phyloP scores from a whole-genome alignment of 2,888 invertebrate species.

The Iselma pallidipennis region DNA sequence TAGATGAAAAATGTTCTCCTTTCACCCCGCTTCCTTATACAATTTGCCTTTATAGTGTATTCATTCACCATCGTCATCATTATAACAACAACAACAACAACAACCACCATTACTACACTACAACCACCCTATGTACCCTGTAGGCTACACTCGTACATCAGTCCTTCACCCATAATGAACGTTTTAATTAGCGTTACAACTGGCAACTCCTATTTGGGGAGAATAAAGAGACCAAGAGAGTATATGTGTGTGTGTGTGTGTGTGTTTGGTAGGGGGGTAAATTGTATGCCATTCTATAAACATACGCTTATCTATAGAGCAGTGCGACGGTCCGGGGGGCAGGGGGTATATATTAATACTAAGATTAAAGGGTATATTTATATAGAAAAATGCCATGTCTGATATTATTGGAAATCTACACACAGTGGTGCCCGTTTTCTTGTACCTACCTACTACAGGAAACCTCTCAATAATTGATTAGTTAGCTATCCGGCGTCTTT shows the following conservation, averaged over 20 bases:
- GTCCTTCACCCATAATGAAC: slow-evolving; percentile 21
- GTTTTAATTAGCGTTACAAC: slow-evolving; percentile 34
- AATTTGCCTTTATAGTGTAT: neutral
- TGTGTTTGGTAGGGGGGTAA: too few relatives aligned
- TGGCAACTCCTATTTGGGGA: slow-evolving; percentile 29
- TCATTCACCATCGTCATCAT: neutral
- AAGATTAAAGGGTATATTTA: neutral
- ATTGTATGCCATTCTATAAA: neutral
- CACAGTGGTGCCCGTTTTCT: too few relatives aligned
- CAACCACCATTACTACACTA: neutral
- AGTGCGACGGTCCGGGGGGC: too few relatives aligned
- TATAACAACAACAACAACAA: neutral
- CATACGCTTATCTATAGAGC: neutral
- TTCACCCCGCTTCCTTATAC: neutral
- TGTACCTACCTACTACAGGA: too few relatives aligned
- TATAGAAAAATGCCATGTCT: neutral
- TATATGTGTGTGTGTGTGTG: too few relatives aligned
- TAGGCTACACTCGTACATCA: neutral
- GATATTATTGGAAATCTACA: neutral
- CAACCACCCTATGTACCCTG: neutral
- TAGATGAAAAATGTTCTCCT: neutral
- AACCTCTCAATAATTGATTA: neutral
- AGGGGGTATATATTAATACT: neutral
- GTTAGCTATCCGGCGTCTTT: too few relatives aligned
- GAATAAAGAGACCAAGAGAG: neutral